A percentile compares a stretch with the other conserved stretches of the same genome.
Evolutionary conservation across 2,888 invertebrate species (phyloP).

Genomic region (Drosophila pseudotalamancana): DNA sequence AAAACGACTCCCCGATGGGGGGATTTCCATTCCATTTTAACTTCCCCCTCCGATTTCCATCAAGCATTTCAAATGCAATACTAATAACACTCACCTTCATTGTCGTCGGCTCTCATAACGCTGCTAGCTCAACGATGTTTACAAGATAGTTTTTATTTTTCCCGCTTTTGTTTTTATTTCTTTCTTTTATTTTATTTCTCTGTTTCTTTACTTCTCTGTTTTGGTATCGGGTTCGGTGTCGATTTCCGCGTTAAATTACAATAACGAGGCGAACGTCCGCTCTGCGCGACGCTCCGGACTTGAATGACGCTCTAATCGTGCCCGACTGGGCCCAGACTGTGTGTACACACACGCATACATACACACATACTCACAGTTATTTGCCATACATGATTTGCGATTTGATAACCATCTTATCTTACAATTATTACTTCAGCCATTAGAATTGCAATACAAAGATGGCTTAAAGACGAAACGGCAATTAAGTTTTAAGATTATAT

Average conservation of each 20-base stretch:
- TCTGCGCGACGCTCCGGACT: slow-evolving; percentile 94
- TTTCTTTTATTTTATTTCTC: background rate
- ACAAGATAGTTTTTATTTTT: no score
- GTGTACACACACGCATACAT: slow-evolving; percentile 3
- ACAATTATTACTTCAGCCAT: slow-evolving; percentile 5
- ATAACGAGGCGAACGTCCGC: slow-evolving; percentile 32
- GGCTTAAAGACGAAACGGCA: slow-evolving; percentile 6
- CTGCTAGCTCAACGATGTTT: slow-evolving; percentile 11
- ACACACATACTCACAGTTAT: background rate
- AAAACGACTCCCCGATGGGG: background rate
- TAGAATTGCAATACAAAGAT: slow-evolving; percentile 4
- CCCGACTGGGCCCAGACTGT: slow-evolving; percentile 87
- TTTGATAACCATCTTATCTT: slow-evolving; percentile 47
- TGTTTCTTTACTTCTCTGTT: background rate
- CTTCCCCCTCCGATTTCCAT: background rate
- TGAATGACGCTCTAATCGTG: slow-evolving; percentile 99
- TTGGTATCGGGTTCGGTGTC: slow-evolving; percentile 6
- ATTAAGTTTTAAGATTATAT: slow-evolving; percentile 14
- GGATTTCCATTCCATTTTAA: background rate
- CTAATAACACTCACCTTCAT: slow-evolving; percentile 43
- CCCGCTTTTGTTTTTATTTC: no score
- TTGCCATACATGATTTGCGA: slow-evolving; percentile 40
- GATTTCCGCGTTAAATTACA: slow-evolving; percentile 36
- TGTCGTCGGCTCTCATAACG: slow-evolving; percentile 52
- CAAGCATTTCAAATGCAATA: background rate